Evolutionary conservation across 2,888 invertebrate species (phyloP).

Genomic region (Habrosyne pyritoides): DNA sequence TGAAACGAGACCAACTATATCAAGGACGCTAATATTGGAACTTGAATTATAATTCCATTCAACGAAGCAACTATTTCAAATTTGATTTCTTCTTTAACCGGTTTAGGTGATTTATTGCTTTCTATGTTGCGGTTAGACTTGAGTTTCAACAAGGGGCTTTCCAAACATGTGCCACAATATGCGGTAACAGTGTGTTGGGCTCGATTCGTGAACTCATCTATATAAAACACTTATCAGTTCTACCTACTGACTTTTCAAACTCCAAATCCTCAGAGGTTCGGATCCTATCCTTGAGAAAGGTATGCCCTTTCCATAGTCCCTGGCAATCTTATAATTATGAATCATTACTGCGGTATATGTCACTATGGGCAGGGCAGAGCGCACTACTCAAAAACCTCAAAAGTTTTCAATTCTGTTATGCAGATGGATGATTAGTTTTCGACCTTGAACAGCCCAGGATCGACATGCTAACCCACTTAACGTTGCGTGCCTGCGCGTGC

Average conservation of each 20-base stretch:
- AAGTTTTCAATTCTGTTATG: conserved; percentile 8
- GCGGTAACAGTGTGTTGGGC: too few species aligned
- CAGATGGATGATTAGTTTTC: conserved; percentile 43
- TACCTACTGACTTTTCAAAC: too few species aligned
- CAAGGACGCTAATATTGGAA: conserved; percentile 74
- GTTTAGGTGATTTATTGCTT: conserved; percentile 20
- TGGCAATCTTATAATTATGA: too few species aligned
- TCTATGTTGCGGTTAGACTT: conserved; percentile 6
- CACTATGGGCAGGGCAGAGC: too few species aligned
- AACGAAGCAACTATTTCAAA: conserved; percentile 32
- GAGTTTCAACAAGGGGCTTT: neutral
- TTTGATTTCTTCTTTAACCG: conserved; percentile 32
- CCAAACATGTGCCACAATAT: too few species aligned
- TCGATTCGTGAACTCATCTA: too few species aligned
- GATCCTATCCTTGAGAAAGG: too few species aligned
- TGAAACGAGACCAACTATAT: conserved; percentile 72
- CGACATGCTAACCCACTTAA: conserved; percentile 74
- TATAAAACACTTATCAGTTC: too few species aligned
- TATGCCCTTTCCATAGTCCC: too few species aligned
- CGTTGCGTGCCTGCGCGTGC: conserved; percentile 69
- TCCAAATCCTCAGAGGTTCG: too few species aligned
- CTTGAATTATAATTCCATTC: conserved; percentile 55
- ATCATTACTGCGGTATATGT: too few species aligned
- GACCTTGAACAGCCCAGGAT: conserved; percentile 65
- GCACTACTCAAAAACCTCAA: too few species aligned